Evolutionary conservation across 2,888 invertebrate species (phyloP), one percentile per base, ranked within the genome.

Genomic region (Thecocarcelia acutangulata): DNA sequence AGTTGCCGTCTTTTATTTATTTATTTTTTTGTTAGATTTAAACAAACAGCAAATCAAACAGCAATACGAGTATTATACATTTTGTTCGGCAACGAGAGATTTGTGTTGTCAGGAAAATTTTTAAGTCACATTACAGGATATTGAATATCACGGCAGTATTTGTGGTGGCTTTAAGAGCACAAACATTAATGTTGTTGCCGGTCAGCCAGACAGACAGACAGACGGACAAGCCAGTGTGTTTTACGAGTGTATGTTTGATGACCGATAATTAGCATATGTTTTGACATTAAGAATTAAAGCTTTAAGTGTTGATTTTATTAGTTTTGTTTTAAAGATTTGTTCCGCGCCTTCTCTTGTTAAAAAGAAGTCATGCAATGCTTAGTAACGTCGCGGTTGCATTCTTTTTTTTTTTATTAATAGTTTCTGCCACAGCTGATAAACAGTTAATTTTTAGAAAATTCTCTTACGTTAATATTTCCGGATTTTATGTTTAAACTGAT

Each of bases 271-370:
- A 82, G 82, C 78, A 82, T 82, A 48, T 78, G 82, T 82, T 78
- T 74, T 78, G 82, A 74, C 78, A 66, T 82, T 54, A 64, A 78
- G 74, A 74, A 59, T 74, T 78, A 78, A 78, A 70, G 48, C 70
- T 78, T 78, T 52, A 82, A 78, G 82, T 82, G 82, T 82, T 82
- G 77, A 82, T 78, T 82, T 82, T 74, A 82, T 78, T 74, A 82
- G 54, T 59, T 82, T 59, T 59, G 24, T 40, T 70, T 52, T 44
- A 37, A 9, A 40, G 61, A 50, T 63, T 78, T 58, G 42, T 74
- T 42, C 3, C 66, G 58, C 2, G 11, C 46, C 19, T 12, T 44
- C 17, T 42, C 21, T 42, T 59, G 8, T 24, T 42, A 19, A 8
- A 15, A 17, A 15, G 11, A 37, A 1, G 33, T 4, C 4, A n/a